phyloP scores from a whole-genome alignment of 1,140 invertebrate genomes.

The Drosophila leontia region DNA sequence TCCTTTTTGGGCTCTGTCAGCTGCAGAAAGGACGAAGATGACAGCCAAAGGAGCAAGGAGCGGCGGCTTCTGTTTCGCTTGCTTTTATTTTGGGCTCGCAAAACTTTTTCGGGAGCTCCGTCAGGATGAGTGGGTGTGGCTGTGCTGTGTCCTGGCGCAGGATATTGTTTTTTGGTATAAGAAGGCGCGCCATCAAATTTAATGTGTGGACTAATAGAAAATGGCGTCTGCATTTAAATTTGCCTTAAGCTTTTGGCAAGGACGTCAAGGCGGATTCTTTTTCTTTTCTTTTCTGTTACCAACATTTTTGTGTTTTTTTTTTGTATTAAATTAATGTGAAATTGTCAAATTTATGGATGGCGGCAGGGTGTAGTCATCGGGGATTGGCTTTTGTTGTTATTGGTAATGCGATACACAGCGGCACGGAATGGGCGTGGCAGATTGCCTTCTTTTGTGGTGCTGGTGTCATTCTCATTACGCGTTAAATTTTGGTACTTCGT shows the following conservation, averaged over 20 bases:
- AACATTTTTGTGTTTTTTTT: conserved; percentile 7
- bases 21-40: conserved; percentile 42
- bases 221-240: conserved; percentile 82
- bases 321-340: conserved; percentile 59
- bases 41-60: conserved; percentile 48
- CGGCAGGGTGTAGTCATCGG: background rate
- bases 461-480: conserved; percentile 6
- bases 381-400: conserved; percentile 20
- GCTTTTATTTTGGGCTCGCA: conserved; percentile 68
- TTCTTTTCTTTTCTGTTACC: conserved; percentile 12
- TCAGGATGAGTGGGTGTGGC: conserved; percentile 19
- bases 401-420: conserved; percentile 28
- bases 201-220: conserved; percentile 79
- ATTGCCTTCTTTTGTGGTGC: background rate
- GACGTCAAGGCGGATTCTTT: conserved; percentile 38
- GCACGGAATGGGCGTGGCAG: conserved; percentile 24
- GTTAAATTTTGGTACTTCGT: background rate
- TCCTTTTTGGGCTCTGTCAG: conserved; percentile 53
- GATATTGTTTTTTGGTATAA: conserved; percentile 43
- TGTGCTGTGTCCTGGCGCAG: conserved; percentile 43
- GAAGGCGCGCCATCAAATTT: conserved; percentile 75
- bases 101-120: conserved; percentile 39
- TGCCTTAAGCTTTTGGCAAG: conserved; percentile 42
- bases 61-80: conserved; percentile 43
- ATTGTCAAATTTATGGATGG: conserved; percentile 38